Base-by-base conservation (phyloP, 2,888 invertebrate species). In the Tachina fera region DNA sequence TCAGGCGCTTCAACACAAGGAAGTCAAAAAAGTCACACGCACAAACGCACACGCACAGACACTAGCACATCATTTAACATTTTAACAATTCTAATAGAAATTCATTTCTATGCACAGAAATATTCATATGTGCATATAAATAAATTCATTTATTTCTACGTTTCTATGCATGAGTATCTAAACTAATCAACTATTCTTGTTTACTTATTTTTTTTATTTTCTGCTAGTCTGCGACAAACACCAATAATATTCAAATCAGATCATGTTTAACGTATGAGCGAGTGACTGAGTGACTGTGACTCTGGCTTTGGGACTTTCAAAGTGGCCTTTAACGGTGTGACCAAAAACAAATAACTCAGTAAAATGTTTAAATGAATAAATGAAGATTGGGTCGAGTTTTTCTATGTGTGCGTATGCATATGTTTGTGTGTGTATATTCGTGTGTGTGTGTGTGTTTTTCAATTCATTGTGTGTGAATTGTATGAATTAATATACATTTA, bases 171-270 rank as follows among this genome's bases (percentile, higher is more conserved):
- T 43, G 43, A 51, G 13, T 72, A n/a, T 60, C 41, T 13, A 63
- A 45, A 65, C 63, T 63, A 72, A 72, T 65, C 63, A 63, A 47
- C 19, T 47, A 63, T 71, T 63, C 53, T 60, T 13, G n/a, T 31
- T 39, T 31, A 41, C n/a, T n/a, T n/a, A n/a, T n/a, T 60, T 65
- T 61, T 3, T 16, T 43, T 41, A 3, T 43, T 1, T 61, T 16
- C 43, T 8, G 1, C n/a, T 31, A 13, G 19, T 53, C 39, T 49
- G 14, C 41, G 16, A 60, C 45, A 68, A 22, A 75, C 43, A 60
- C 75, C 68, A 53, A 76, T 43, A 76, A 41, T 56, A 79, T 68
- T 75, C 68, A 75, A 82, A 82, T 75, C 63, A 72, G 82, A 63
- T 70, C 71, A 63, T 70, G 19, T n/a, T 41, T 76, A 45, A 51